phyloP scores from a whole-genome alignment of 2,113 vertebrate species.

The Artemisiospiza belli region DNA sequence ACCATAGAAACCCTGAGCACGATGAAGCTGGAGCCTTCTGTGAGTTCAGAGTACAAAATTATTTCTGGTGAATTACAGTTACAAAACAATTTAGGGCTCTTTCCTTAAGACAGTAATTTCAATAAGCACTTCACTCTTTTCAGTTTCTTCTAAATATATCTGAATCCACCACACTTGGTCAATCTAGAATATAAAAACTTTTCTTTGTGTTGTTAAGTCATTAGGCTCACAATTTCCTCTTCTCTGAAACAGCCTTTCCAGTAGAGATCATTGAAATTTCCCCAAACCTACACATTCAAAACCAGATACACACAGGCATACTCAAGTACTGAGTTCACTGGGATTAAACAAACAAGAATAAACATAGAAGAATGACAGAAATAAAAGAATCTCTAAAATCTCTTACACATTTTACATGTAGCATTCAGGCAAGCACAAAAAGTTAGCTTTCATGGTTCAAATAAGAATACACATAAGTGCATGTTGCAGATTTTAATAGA shows the following conservation, averaged over 20 bases:
- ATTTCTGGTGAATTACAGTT: neutral
- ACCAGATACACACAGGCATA: neutral
- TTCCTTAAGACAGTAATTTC: slow-evolving; percentile 1
- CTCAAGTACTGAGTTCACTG: neutral
- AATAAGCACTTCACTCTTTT: neutral
- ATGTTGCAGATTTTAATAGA: slow-evolving; percentile 21
- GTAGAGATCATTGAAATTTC: neutral
- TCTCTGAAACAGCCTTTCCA: neutral
- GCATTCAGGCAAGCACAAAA: neutral
- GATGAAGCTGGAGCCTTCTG: neutral
- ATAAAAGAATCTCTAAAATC: neutral
- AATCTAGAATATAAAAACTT: neutral
- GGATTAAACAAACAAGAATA: neutral
- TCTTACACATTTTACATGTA: neutral
- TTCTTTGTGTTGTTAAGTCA: neutral
- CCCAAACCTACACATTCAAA: neutral
- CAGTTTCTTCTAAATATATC: neutral
- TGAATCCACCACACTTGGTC: neutral
- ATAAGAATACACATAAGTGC: neutral
- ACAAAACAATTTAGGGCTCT: neutral
- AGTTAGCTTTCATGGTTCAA: neutral
- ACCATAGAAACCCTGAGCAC: slow-evolving; percentile 16
- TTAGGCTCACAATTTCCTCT: neutral
- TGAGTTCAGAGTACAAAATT: slow-evolving; percentile 1
- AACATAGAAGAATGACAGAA: neutral